Base-by-base conservation (phyloP, 2,113 vertebrate genomes). In the Cebidichthys violaceus region DNA sequence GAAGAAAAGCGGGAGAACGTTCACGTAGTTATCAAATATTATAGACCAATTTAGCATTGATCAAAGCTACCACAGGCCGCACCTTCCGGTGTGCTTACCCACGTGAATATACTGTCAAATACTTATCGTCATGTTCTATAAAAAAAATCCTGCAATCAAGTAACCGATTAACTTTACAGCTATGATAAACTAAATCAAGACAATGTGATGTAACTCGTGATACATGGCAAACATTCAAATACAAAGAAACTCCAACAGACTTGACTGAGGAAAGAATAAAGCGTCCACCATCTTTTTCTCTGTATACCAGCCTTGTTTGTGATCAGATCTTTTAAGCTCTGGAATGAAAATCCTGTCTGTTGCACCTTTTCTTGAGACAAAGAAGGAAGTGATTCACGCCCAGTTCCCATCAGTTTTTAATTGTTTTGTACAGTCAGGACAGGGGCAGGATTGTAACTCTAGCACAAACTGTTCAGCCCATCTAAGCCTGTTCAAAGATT, bases 401-500 rank as follows among this genome's bases (percentile, higher is more conserved):
- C 18, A 39, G 29, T 20, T 68, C 24, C 22, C 29, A 1, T 35
- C 2, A 22, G 0, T 27, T 57, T 62, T 59, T 11, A 43, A 65
- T 3, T 24, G 20, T 22, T 22, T 45, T 22, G 31, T 10, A n/a
- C 8, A 17, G 35, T 55, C 31, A 6, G 2, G 31, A 5, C 31
- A 33, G 31, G 31, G 31, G 31, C 4, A 33, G 31, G 31, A 33
- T 33, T 39, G 13, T 50, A n/a, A 67, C 55, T 17, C 18, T 9
- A 64, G 71, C 50, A 70, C 77, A 86, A 37, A 80, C 35, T 66
- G 62, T 69, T 47, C 88, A 62, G n/a, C 7, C 57, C 39, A 39
- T 11, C 50, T 55, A 64, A 78, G 57, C 29, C 59, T 59, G 59
- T 82, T 70, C 70, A 76, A 47, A 90, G 89, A 86, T 85, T 82